Percentiles rank a stretch among this genome's conserved stretches.
Conservation (phyloP, 2,113 vertebrate species). For the Zapornia atra region DNA sequence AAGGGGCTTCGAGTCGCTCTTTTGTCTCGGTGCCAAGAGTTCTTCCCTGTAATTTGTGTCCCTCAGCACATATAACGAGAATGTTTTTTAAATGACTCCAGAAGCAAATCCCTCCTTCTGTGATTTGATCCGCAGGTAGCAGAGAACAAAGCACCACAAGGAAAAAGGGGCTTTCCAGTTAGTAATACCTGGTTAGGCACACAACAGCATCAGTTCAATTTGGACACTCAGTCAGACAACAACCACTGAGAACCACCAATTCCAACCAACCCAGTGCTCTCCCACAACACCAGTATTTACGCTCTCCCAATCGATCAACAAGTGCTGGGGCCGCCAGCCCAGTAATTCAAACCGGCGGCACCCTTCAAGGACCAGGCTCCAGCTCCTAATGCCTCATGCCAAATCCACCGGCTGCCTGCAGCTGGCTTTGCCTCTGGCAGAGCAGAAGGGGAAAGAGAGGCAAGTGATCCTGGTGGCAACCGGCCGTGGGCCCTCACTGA, state of each 20-base stretch:
- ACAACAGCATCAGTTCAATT: neutral
- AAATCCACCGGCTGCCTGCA: neutral
- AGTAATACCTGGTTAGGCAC: neutral
- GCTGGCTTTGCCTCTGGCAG: neutral
- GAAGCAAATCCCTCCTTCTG: neutral
- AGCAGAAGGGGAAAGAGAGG: neutral
- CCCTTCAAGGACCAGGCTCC: fast-evolving
- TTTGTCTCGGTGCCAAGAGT: neutral
- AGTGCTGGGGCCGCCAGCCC: fast-evolving
- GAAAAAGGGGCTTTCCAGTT: neutral
- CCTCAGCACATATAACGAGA: neutral
- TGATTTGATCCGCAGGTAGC: neutral
- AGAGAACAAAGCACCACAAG: neutral
- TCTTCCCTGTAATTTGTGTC: conserved; percentile 29
- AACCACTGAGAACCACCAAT: neutral
- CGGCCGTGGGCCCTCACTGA: fast-evolving
- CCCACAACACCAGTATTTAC: neutral
- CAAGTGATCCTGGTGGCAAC: fast-evolving
- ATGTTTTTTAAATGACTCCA: neutral
- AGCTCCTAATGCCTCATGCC: neutral
- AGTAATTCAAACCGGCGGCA: neutral
- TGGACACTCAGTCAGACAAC: neutral
- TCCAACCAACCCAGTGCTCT: neutral
- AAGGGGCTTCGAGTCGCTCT: neutral
- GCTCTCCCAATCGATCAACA: neutral